Evolutionary conservation across 2,113 vertebrate genomes (phyloP).

Genomic region (Lutjanus erythropterus): DNA sequence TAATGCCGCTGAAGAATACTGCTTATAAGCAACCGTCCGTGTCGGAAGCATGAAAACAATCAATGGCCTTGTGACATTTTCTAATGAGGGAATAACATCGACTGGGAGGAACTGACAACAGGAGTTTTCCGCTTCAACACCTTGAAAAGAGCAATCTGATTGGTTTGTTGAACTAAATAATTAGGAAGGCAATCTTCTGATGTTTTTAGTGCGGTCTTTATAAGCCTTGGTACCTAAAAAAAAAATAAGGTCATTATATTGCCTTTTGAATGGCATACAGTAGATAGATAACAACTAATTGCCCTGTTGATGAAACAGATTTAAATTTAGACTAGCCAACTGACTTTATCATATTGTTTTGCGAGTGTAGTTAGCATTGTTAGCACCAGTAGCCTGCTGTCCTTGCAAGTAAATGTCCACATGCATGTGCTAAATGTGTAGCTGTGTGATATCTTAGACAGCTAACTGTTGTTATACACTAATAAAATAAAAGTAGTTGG

Average conservation of each 20-base stretch:
- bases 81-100: slow-evolving; percentile 30
- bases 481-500: no score
- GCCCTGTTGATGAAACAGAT: no score
- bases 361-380: no score
- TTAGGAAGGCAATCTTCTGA: background rate
- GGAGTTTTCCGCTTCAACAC: slow-evolving; percentile 23
- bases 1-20: slow-evolving; percentile 37
- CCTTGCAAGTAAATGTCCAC: no score
- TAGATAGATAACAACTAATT: no score
- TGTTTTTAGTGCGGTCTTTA: background rate
- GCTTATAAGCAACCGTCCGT: slow-evolving; percentile 1
- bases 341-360: no score
- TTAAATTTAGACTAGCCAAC: no score
- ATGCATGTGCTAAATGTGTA: no score
- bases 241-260: background rate
- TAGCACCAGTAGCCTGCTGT: no score
- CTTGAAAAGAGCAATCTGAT: slow-evolving; percentile 6
- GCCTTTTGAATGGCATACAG: background rate
- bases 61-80: slow-evolving; percentile 38
- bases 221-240: background rate
- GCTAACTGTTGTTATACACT: no score
- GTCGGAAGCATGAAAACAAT: slow-evolving; percentile 37
- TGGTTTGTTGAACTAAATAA: slow-evolving; percentile 28
- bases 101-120: slow-evolving; percentile 10
- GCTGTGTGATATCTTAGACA: no score